Evolutionary conservation across 2,888 invertebrate genomes (phyloP).

Genomic region (Byasa hedistus): DNA sequence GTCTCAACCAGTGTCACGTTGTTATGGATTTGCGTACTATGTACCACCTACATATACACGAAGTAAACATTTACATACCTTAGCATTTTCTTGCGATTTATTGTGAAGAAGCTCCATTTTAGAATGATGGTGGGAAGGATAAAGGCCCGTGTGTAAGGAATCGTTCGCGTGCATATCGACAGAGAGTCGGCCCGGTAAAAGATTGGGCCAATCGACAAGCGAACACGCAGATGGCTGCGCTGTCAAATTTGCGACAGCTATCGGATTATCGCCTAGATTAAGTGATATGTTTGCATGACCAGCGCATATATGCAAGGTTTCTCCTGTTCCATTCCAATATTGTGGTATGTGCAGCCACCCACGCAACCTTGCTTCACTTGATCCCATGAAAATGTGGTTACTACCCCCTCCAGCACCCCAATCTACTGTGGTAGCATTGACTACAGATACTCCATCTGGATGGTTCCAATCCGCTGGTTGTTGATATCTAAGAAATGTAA

Average conservation of each 20-base stretch:
- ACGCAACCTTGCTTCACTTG: slow-evolving; percentile 87
- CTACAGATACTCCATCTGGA: slow-evolving; percentile 92
- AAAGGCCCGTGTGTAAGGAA: slow-evolving; percentile 77
- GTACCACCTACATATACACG: too few relatives aligned
- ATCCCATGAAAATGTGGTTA: slow-evolving; percentile 83
- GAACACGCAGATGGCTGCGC: slow-evolving; percentile 86
- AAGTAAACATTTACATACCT: slow-evolving; percentile 63
- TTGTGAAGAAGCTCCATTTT: slow-evolving; percentile 91
- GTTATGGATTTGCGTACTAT: too few relatives aligned
- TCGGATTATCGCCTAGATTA: slow-evolving; percentile 69
- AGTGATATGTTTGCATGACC: slow-evolving; percentile 87
- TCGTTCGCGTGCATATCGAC: slow-evolving; percentile 85
- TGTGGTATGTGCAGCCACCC: slow-evolving; percentile 91
- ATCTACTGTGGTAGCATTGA: slow-evolving; percentile 91
- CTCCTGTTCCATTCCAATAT: slow-evolving; percentile 84
- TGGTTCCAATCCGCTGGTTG: slow-evolving; percentile 92
- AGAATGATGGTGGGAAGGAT: slow-evolving; percentile 84
- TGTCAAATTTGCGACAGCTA: slow-evolving; percentile 82
- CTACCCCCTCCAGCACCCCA: slow-evolving; percentile 86
- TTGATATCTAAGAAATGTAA: slow-evolving; percentile 93
- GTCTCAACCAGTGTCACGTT: too few relatives aligned
- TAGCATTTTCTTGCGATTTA: slow-evolving; percentile 85
- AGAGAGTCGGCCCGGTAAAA: slow-evolving; percentile 82
- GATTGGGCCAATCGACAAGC: slow-evolving; percentile 83
- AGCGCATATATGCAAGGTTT: slow-evolving; percentile 87